Conservation (phyloP, 2,113 vertebrate species). For the Trinectes maculatus region DNA sequence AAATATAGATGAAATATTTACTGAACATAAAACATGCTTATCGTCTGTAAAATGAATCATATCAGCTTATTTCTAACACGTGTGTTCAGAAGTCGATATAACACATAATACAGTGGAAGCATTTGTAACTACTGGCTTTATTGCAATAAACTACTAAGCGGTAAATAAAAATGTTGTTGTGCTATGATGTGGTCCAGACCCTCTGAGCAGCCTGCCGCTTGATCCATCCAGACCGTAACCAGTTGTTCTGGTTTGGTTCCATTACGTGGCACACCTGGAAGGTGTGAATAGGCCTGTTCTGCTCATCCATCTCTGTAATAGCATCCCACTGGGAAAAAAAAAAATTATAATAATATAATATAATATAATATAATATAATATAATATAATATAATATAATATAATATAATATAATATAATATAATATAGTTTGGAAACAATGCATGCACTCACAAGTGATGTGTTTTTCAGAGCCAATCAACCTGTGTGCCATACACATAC, state of each 20-base stretch:
- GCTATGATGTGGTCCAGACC: slow-evolving; percentile 70
- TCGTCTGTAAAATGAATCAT: neutral
- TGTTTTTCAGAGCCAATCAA: slow-evolving; percentile 10
- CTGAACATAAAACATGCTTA: neutral
- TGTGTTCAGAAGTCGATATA: too few relatives aligned
- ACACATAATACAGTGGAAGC: neutral
- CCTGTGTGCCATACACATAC: slow-evolving; percentile 3
- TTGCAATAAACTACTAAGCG: too few relatives aligned
- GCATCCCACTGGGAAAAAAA: slow-evolving; percentile 91
- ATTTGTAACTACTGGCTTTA: too few relatives aligned
- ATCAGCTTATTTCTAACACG: too few relatives aligned
- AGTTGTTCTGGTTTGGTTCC: slow-evolving; percentile 99
- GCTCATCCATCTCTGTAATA: slow-evolving; percentile 99
- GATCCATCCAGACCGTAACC: slow-evolving; percentile 96
- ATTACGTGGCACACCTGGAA: slow-evolving; percentile 99
- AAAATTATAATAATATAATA: neutral
- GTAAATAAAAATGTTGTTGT: too few relatives aligned
- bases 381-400: too few relatives aligned
- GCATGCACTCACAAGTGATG: neutral
- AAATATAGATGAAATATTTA: slow-evolving; percentile 1
- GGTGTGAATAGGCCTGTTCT: slow-evolving; percentile 96
- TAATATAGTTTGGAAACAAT: neutral
- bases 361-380: too few relatives aligned
- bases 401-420: too few relatives aligned
- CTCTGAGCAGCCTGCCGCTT: slow-evolving; percentile 94